A percentile compares a stretch with the other conserved stretches of the same genome.
phyloP scores from a whole-genome alignment of 2,888 invertebrate genomes.

The Idaea dimidiata region DNA sequence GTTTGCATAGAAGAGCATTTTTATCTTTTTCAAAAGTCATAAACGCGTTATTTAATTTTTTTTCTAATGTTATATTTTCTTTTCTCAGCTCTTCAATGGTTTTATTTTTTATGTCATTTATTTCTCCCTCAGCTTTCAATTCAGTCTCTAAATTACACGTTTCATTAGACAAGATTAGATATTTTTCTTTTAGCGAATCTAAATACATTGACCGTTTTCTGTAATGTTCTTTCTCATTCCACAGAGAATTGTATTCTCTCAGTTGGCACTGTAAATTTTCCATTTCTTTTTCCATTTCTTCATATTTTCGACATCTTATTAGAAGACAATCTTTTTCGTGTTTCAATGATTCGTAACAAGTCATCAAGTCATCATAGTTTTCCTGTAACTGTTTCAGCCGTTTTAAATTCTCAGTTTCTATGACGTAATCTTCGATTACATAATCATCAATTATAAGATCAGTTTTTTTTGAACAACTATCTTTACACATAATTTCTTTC shows the following conservation, averaged over 20 bases:
- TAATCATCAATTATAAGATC: conserved; percentile 37
- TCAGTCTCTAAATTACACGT: conserved; percentile 61
- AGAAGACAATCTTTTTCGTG: conserved; percentile 57
- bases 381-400: conserved; percentile 63
- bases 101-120: conserved; percentile 57
- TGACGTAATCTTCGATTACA: conserved; percentile 42
- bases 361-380: conserved; percentile 62
- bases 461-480: conserved; percentile 35
- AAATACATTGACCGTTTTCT: conserved; percentile 61
- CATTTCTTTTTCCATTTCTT: conserved; percentile 59
- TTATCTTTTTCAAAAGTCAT: conserved; percentile 70
- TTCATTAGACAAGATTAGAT: conserved; percentile 61
- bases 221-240: conserved; percentile 71
- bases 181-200: conserved; percentile 64
- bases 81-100: conserved; percentile 54
- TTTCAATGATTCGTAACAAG: conserved; percentile 62
- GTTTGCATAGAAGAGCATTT: conserved; percentile 68
- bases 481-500: conserved; percentile 63
- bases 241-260: conserved; percentile 59
- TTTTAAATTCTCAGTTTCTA: conserved; percentile 58
- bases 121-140: conserved; percentile 64
- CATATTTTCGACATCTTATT: conserved; percentile 52
- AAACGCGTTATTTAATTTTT: conserved; percentile 54
- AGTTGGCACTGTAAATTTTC: conserved; percentile 51
- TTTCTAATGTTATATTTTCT: conserved; percentile 58